Evolutionary conservation across 2,888 invertebrate species (phyloP).

Genomic region (Pollenia griseotomentosa): DNA sequence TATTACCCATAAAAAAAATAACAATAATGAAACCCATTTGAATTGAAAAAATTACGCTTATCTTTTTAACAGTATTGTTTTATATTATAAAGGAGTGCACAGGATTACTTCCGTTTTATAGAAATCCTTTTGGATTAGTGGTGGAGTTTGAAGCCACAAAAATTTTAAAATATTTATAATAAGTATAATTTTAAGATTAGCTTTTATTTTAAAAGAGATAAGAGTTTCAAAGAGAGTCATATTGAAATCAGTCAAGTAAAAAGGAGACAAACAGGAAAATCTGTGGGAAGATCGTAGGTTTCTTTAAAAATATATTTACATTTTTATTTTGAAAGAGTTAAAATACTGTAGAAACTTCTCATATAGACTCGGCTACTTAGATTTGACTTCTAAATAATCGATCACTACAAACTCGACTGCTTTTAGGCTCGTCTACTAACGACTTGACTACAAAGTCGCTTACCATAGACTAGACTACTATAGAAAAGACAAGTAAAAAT

Average conservation of each 20-base stretch:
- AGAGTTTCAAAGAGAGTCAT: not conserved
- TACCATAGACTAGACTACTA: no score
- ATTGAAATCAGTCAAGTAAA: slow-evolving; percentile 4
- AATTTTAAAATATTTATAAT: slow-evolving; percentile 28
- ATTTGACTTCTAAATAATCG: no score
- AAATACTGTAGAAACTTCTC: no score
- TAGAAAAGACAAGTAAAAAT: no score
- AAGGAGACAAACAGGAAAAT: not conserved
- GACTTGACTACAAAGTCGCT: no score
- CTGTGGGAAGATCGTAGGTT: no score
- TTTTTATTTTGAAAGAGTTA: no score
- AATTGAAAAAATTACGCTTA: slow-evolving; percentile 10
- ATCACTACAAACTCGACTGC: no score
- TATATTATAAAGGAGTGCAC: slow-evolving; percentile 9
- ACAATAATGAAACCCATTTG: not conserved
- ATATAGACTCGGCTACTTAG: no score
- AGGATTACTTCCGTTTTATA: slow-evolving; percentile 15
- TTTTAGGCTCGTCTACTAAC: no score
- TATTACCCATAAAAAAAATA: slow-evolving; percentile 10
- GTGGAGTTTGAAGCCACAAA: not conserved
- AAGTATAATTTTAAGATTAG: slow-evolving; percentile 29
- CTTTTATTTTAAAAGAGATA: not conserved
- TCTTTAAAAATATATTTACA: no score
- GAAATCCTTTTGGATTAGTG: not conserved
- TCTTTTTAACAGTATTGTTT: not conserved